phyloP scores from a whole-genome alignment of 2,797 vertebrate genomes.

The Anabas testudineus region DNA sequence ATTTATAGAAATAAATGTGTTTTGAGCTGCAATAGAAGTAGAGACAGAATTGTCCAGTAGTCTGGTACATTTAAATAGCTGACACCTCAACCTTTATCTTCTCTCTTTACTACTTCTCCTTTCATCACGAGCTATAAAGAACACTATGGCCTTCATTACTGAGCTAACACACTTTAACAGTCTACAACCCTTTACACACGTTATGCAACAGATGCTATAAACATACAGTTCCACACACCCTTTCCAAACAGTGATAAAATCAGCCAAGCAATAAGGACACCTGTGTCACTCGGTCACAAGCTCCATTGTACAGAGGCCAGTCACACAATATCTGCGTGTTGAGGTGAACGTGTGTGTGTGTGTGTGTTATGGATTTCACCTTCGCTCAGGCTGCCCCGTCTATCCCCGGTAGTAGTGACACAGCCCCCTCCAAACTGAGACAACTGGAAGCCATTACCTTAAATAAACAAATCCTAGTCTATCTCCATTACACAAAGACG shows the following conservation, averaged over 20 bases:
- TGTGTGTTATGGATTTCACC: constrained; percentile 17
- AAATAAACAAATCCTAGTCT: constrained; percentile 66
- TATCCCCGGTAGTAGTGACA: constrained; percentile 36
- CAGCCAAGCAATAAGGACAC: constrained; percentile 13
- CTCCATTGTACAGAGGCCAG: neutral
- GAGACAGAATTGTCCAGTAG: neutral
- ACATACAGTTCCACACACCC: constrained; percentile 54
- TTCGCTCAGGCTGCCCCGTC: constrained; percentile 23
- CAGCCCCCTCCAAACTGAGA: constrained; percentile 35
- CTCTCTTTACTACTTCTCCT: constrained; percentile 2
- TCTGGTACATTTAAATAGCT: neutral
- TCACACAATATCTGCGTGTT: constrained; percentile 17
- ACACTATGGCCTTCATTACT: constrained; percentile 10
- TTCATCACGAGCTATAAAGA: constrained; percentile 26
- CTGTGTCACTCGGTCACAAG: constrained; percentile 36
- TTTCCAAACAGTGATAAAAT: constrained; percentile 54
- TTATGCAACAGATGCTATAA: constrained; percentile 58
- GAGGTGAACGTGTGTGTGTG: neutral
- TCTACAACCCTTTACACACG: constrained; percentile 32
- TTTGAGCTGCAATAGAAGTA: neutral
- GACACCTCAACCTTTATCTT: neutral
- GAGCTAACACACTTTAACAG: constrained; percentile 28
- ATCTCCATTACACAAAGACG: constrained; percentile 56
- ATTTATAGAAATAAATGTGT: neutral
- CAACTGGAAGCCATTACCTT: constrained; percentile 68